Base-by-base conservation (phyloP, 2,888 invertebrate species). In the Lacanobia oleracea region DNA sequence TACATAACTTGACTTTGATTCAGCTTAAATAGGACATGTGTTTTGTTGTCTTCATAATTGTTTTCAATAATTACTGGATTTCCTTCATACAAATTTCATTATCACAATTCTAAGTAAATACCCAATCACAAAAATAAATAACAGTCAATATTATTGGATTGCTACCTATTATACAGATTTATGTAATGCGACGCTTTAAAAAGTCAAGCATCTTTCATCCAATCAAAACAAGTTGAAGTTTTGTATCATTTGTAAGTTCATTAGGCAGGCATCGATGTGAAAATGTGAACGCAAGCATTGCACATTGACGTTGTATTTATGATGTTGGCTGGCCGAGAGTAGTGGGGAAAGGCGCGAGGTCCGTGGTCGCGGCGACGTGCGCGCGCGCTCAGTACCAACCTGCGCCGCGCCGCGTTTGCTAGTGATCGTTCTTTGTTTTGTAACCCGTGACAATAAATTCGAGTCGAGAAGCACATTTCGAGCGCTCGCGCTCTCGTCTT, bases 401-500 rank as follows among this genome's bases (percentile, higher is more conserved):
- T 86, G 85, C 88, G 87, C 88, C 90, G 93, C 89, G 89, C 85
- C 94, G 95, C 93, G 94, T 88, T 88, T 92, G 90, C 91, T 91
- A 88, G 93, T 93, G 91, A 90, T 86, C 84, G 87, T 82, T 84
- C 79, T 72, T 87, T 84, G 80, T 71, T 82, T 82, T 75, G 74
- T 74, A 79, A 88, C 88, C 90, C 93, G 96, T 95, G 95, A 95
- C 96, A 95, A 96, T 95, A 95, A 94, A 94, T 94, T 94, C 95
- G 90, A 88, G 82, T 91, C 90, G 91, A 90, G 91, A 83, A 93
- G 91, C 86, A 89, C 84, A 92, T 86, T 88, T 88, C 92, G 95
- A 91, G 96, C 95, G 94, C 85, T 91, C 91, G 94, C 95, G 94
- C 95, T 94, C 95, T 90, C 90, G 87, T 90, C 88, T 89, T 91